Evolutionary conservation across 2,113 vertebrate genomes (phyloP).

Genomic region (Telmatochromis brichardi): DNA sequence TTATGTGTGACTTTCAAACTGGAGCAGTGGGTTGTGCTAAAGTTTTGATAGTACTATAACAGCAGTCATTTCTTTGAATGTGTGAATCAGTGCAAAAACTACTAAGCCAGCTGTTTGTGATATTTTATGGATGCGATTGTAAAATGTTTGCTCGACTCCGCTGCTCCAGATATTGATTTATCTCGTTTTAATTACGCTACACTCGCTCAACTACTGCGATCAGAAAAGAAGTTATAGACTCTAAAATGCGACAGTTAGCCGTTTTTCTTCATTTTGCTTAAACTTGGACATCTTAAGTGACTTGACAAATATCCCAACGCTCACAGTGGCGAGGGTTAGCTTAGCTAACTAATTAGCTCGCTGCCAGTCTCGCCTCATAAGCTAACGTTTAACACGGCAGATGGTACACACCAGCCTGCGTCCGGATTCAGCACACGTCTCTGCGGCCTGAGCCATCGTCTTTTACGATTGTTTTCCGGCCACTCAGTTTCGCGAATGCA

Average conservation of each 20-base stretch:
- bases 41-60: neutral
- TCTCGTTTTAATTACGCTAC: neutral
- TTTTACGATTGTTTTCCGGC: conserved; percentile 51
- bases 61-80: neutral
- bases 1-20: neutral
- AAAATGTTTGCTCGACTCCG: neutral
- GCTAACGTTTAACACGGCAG: conserved; percentile 47
- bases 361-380: conserved; percentile 30
- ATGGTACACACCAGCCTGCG: conserved; percentile 90
- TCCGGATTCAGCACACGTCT: conserved; percentile 85
- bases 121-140: neutral
- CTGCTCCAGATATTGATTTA: neutral
- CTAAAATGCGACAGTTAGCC: neutral
- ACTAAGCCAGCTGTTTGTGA: neutral
- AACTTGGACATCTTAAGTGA: neutral
- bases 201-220: neutral
- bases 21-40: neutral
- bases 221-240: neutral
- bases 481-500: conserved; percentile 65
- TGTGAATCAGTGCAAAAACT: neutral
- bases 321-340: conserved; percentile 36
- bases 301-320: neutral
- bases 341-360: conserved; percentile 60
- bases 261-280: neutral
- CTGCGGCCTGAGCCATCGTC: conserved; percentile 83